Evolutionary conservation across 2,113 vertebrate genomes (phyloP), one percentile per base, ranked within the genome.

Genomic region (Datnioides undecimradiatus): DNA sequence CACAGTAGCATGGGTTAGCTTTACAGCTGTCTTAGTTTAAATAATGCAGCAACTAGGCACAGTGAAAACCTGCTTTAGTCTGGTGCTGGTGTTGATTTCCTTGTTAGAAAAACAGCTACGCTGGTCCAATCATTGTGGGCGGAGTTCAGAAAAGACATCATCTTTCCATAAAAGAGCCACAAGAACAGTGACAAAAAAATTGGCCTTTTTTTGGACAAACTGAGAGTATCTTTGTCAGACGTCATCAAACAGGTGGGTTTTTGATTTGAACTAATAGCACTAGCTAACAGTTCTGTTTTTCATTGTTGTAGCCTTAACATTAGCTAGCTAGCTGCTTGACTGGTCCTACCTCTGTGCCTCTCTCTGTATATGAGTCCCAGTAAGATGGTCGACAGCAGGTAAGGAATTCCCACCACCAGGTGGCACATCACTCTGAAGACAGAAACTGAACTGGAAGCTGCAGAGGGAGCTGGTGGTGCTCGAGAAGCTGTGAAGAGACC

Each of bases 341-440:
- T 51, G 49, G 8, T 27, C 38, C 21, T n/a, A 70, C 76, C 27
- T 25, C 17, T 36, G 0, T 4, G 5, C 31, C 38, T 45, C 66
- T 70, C 76, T 79, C 27, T 70, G 76, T 27, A 45, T 3, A 79
- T 38, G 76, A 79, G 48, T 13, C 66, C 66, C 36, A 71, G 76
- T 14, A 63, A 1, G 12, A 78, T 5, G 25, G 66, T 70, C 45
- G 66, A 78, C 25, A 63, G 19, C 66, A 78, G 76, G 66, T 70
- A 78, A 6, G 76, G 76, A 41, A 55, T 23, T 49, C 34, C 46
- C 45, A 78, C 76, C 4, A 62, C 19, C 5, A 79, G 34, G 19
- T 62, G 76, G 43, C 57, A 43, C 4, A 36, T 19, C 25, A 79
- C 27, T 25, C 66, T 82, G 36, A 27, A 10, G 23, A 40, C 23